Evolutionary conservation across 2,113 vertebrate genomes (phyloP).

Genomic region (Corvus moneduloides): DNA sequence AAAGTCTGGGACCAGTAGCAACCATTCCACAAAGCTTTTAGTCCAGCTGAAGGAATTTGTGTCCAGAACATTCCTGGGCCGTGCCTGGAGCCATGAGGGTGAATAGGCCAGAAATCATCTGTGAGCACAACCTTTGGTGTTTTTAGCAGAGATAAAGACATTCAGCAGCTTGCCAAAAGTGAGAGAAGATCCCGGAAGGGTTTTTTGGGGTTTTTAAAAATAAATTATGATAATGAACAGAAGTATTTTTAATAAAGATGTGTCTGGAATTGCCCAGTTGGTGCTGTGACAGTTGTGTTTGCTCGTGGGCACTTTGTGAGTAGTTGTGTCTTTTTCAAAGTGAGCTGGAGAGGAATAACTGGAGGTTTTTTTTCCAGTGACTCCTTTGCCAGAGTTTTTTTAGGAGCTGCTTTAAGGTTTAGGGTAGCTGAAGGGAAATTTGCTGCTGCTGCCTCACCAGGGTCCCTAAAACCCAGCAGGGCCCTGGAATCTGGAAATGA

Average conservation of each 20-base stretch:
- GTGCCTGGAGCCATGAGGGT: rapidly evolving
- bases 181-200: not conserved
- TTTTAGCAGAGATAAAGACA: not conserved
- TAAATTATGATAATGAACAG: not conserved
- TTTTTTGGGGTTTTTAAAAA: not conserved
- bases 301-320: not conserved
- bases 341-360: not conserved
- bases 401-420: not conserved
- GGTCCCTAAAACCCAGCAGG: not conserved
- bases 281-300: not conserved
- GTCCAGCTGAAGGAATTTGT: not conserved
- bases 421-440: not conserved
- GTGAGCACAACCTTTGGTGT: not conserved
- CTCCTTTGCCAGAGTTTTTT: not conserved
- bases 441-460: not conserved
- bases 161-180: not conserved
- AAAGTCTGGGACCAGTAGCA: not conserved
- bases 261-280: not conserved
- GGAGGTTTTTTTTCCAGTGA: not conserved
- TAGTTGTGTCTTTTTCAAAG: not conserved
- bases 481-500: not conserved
- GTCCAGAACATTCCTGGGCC: not conserved
- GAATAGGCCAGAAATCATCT: not conserved
- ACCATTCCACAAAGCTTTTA: not conserved
- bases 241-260: not conserved